Evolutionary conservation across 2,113 vertebrate species (phyloP).

Genomic region (Pteropus alecto): DNA sequence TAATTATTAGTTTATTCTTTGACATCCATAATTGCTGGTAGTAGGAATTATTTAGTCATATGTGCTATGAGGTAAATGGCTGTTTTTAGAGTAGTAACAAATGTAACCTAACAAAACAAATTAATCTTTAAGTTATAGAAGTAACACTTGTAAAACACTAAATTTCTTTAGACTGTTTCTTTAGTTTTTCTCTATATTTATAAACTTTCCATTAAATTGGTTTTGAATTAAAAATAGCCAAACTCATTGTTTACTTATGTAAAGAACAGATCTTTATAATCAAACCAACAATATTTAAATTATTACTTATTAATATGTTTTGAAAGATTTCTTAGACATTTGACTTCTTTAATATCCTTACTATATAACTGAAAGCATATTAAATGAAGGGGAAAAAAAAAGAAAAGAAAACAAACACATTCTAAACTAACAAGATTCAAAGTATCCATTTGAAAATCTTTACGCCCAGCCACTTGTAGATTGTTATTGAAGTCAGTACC

Average conservation of each 20-base stretch:
- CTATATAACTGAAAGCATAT: slow-evolving; percentile 3
- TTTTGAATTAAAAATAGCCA: slow-evolving; percentile 10
- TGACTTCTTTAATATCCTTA: neutral
- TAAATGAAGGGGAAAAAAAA: neutral
- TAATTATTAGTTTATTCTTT: neutral
- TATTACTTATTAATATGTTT: neutral
- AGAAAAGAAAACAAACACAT: neutral
- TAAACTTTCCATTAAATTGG: neutral
- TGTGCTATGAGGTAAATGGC: neutral
- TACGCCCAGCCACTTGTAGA: neutral
- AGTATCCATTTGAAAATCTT: neutral
- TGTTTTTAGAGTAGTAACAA: neutral
- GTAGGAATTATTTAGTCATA: neutral
- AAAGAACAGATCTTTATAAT: slow-evolving; percentile 2
- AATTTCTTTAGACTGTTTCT: slow-evolving; percentile 9
- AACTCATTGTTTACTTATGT: neutral
- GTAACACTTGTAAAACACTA: neutral
- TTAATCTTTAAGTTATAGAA: slow-evolving; percentile 1
- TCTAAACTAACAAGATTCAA: neutral
- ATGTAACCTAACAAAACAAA: neutral
- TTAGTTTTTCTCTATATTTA: neutral
- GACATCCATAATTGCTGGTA: neutral
- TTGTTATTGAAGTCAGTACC: slow-evolving; percentile 83
- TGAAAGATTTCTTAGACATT: neutral
- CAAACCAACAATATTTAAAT: neutral